Evolutionary conservation across 2,888 invertebrate genomes (phyloP).

Genomic region (Lithodes maja): DNA sequence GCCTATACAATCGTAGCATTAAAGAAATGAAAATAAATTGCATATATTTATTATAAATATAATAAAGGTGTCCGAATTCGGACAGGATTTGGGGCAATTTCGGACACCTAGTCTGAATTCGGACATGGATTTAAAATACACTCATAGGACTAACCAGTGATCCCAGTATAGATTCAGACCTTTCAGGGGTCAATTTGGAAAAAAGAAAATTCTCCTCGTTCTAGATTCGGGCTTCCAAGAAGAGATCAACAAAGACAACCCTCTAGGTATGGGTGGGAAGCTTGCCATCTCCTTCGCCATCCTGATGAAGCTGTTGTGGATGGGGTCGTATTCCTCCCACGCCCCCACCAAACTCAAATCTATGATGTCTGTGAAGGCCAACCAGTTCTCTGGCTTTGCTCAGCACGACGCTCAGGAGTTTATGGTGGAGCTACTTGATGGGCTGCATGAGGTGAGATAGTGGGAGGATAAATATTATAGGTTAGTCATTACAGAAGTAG

Average conservation of each 20-base stretch:
- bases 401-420: constrained; percentile 79
- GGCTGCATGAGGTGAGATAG: constrained; percentile 74
- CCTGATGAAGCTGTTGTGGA: constrained; percentile 76
- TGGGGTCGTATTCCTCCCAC: constrained; percentile 74
- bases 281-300: constrained; percentile 76
- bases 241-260: constrained; percentile 77
- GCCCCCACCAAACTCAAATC: constrained; percentile 76
- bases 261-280: constrained; percentile 76
- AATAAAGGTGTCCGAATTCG: no score
- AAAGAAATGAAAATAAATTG: no score
- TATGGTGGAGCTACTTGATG: constrained; percentile 76
- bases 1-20: no score
- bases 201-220: no score
- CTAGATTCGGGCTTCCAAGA: constrained; percentile 73
- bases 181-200: no score
- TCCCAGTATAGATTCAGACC: no score
- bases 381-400: constrained; percentile 77
- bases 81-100: no score
- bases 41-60: no score
- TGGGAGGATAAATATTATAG: background rate
- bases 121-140: no score
- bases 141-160: no score
- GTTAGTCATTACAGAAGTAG: no score
- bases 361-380: constrained; percentile 76
- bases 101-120: no score